phyloP scores from a whole-genome alignment of 2,797 vertebrate species.

The Sebastes nivosus region DNA sequence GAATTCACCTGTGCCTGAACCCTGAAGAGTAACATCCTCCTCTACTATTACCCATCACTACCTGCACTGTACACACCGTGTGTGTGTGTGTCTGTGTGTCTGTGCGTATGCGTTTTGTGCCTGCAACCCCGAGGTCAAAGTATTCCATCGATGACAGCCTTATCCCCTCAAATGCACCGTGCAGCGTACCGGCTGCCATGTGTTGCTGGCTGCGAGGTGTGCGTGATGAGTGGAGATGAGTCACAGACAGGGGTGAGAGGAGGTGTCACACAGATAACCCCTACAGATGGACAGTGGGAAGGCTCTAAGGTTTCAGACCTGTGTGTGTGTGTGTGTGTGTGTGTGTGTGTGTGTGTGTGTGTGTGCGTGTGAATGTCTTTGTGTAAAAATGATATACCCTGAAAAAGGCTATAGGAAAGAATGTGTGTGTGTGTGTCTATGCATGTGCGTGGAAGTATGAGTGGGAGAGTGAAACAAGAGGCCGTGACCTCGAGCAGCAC shows the following conservation, averaged over 20 bases:
- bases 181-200: slow-evolving; percentile 59
- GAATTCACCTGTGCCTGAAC: slow-evolving; percentile 56
- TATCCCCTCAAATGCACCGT: slow-evolving; percentile 59
- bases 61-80: slow-evolving; percentile 36
- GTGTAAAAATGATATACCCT: slow-evolving; percentile 70
- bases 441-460: slow-evolving; percentile 52
- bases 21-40: slow-evolving; percentile 9
- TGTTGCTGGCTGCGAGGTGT: slow-evolving; percentile 65
- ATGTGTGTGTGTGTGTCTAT: slow-evolving; percentile 13
- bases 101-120: not conserved
- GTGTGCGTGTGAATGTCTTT: slow-evolving; percentile 17
- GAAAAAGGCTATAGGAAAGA: slow-evolving; percentile 47
- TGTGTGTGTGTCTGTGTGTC: not conserved
- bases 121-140: slow-evolving; percentile 67
- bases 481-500: slow-evolving; percentile 78
- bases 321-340: slow-evolving; percentile 30
- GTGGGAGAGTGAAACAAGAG: slow-evolving; percentile 81
- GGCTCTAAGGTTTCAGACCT: slow-evolving; percentile 79
- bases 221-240: slow-evolving; percentile 72
- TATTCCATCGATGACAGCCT: slow-evolving; percentile 73
- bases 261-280: slow-evolving; percentile 81
- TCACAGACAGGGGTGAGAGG: slow-evolving; percentile 68
- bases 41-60: slow-evolving; percentile 27
- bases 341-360: slow-evolving; percentile 21
- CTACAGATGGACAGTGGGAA: slow-evolving; percentile 77